Base-by-base conservation (phyloP, 1,140 invertebrate genomes). In the Artemia franciscana region DNA sequence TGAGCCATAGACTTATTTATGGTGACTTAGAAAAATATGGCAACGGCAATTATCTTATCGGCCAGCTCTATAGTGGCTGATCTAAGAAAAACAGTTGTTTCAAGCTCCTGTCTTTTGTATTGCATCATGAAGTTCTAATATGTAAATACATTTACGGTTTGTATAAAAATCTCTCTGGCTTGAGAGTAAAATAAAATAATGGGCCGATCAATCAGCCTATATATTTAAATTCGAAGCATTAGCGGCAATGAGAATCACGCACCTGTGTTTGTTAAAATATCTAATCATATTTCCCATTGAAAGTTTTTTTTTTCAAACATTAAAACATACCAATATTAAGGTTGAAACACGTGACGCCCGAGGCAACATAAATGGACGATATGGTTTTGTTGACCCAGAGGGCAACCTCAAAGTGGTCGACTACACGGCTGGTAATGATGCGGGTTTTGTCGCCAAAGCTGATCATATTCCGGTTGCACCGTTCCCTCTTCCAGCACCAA, bases 381-480 rank as follows among this genome's bases (percentile, higher is more conserved):
- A 88, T 72, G 87, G 87, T 61, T 90, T 85, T 72, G 77, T 88
- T 28, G 86, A 89, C 69, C 79, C 82, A 39, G 78, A 81, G 65
- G 86, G 86, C 5, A 80, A 86, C 70, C 80, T 88, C 60, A 86
- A 89, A 74, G 77, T 84, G 57, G 84, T 89, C n/a, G 85, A 87
- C 4, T 91, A 90, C 72, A 67, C 69, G 23, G 74, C 75, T 24
- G 73, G 69, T 15, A 65, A 71, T 57, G 68, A 67, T 15, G 66
- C 67, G 21, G 26, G 57, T 26, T 30, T 60, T 58, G 51, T 12
- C 62, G 58, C 63, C 23, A 5, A 26, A 18, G 58, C n/a, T 23
- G 23, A 27, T 15, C 62, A 63, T 26, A 18, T 62, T n/a, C 56
- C 64, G 18, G 61, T 58, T 5, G 63, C 28, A 51, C 39, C 39